These are phyloP conservation scores for Steromphala cineraria DNA, from an alignment of 2,888 invertebrate species.

Conservation along the genomic window DNA sequence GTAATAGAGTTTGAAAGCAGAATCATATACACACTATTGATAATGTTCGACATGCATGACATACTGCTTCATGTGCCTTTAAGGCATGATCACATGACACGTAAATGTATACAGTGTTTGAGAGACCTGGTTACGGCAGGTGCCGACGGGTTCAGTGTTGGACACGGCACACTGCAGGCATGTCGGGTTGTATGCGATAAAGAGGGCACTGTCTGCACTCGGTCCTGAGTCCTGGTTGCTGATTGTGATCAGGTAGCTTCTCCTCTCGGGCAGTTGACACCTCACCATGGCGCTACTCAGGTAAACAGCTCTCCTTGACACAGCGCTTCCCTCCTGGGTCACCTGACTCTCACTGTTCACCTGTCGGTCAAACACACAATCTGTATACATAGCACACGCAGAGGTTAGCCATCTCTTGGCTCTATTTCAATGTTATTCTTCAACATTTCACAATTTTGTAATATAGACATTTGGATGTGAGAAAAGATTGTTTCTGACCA, in stretches of 20 bases:
- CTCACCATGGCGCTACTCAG: conserved; percentile 31
- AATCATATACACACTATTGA: too few relatives aligned
- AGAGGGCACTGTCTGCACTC: conserved; percentile 33
- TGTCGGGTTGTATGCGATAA: conserved; percentile 34
- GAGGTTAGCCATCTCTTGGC: too few relatives aligned
- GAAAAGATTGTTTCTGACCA: too few relatives aligned
- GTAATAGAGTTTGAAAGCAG: too few relatives aligned
- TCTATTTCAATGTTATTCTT: too few relatives aligned
- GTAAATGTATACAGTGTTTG: neutral
- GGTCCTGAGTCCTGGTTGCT: conserved; percentile 36
- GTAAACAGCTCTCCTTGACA: conserved; percentile 21
- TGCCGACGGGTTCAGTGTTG: conserved; percentile 22
- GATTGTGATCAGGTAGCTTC: conserved; percentile 41
- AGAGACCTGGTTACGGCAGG: conserved; percentile 39
- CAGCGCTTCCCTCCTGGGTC: too few relatives aligned
- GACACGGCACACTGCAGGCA: conserved; percentile 38
- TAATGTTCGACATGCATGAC: too few relatives aligned
- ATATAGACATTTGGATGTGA: too few relatives aligned
- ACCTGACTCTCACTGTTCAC: neutral
- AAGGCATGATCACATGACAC: too few relatives aligned
- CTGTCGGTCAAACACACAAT: neutral
- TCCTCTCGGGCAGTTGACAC: conserved; percentile 38
- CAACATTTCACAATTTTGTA: too few relatives aligned
- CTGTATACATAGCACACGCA: too few relatives aligned
- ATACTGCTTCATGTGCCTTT: too few relatives aligned